Base-by-base conservation (phyloP, 2,113 vertebrate species). In the Mesoclemmys tuberculata region DNA sequence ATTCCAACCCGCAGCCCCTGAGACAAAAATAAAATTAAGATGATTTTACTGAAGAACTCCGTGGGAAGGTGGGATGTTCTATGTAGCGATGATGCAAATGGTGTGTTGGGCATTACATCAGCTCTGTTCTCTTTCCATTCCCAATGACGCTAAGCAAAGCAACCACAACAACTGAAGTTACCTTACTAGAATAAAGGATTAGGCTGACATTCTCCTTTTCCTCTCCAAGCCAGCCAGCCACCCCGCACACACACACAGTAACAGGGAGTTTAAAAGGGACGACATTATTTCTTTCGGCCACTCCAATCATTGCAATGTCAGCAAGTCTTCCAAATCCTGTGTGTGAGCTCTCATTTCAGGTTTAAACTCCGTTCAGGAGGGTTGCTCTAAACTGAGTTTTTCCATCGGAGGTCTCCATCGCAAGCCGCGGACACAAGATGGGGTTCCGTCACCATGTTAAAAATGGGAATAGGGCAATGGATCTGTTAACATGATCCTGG, bases 261-360 rank as follows among this genome's bases (percentile, higher is more conserved):
- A 49, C 4, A 1, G 0, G 14, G 44, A 13, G 46, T 10, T 88
- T 51, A 4, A 81, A 29, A 48, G 18, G 27, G 38, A 84, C 78
- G 24, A 18, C 3, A 1, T 6, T 4, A 8, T 10, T 44, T 19
- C 49, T 82, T 55, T 51, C 79, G 8, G 51, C 56, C 52, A 4
- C 56, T 0, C 0, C 11, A 24, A 49, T 27, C 44, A 19, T 58
- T 83, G 16, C 1, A 0, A 13, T 8, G 41, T 0, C 71, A 58
- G 3, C 0, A 46, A 13, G 5, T 4, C n/a, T 51, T n/a, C 10
- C 27, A n/a, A 84, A 7, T 22, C 87, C 87, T 4, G 9, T 1
- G 0, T 1, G 84, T 1, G 84, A 48, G 80, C 6, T 1, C 0
- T 22, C 79, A 78, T 56, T 58, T 54, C 82, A 51, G 21, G 68